A percentile compares a stretch with the other conserved stretches of the same genome.
These are phyloP conservation scores for Vombatus ursinus DNA, from an alignment of 2,113 vertebrate genomes.

Conservation along the genomic window DNA sequence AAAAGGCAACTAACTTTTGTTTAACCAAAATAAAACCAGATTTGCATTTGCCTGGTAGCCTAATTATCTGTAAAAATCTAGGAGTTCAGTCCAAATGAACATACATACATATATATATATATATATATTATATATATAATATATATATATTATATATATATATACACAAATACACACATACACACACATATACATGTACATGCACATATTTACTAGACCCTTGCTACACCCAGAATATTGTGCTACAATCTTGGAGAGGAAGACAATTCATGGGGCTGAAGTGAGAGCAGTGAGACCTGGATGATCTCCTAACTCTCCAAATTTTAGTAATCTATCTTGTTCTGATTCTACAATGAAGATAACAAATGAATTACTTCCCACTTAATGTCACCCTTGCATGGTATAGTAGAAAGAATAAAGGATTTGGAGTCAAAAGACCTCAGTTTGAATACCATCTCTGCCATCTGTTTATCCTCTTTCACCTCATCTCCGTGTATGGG, in stretches of 20 bases:
- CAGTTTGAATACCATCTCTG: neutral
- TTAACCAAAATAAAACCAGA: neutral
- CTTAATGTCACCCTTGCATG: neutral
- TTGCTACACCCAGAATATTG: neutral
- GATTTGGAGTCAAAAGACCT: neutral
- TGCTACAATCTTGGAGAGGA: neutral
- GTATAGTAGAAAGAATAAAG: neutral
- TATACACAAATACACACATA: no score
- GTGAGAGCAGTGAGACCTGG: neutral
- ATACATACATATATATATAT: no score
- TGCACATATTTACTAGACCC: no score
- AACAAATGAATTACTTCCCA: neutral
- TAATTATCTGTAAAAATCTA: neutral
- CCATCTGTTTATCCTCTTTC: neutral
- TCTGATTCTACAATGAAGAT: neutral
- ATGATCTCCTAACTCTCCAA: neutral
- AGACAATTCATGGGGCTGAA: neutral
- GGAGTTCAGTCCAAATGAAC: neutral
- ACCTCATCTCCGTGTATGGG: neutral
- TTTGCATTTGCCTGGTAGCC: neutral
- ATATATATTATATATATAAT: no score
- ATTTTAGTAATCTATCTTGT: neutral
- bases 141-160: no score
- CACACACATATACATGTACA: no score
- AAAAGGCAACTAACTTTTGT: neutral